These are phyloP conservation scores for Hipposideros armiger DNA, from an alignment of 2,113 vertebrate genomes.

Conservation along the genomic window DNA sequence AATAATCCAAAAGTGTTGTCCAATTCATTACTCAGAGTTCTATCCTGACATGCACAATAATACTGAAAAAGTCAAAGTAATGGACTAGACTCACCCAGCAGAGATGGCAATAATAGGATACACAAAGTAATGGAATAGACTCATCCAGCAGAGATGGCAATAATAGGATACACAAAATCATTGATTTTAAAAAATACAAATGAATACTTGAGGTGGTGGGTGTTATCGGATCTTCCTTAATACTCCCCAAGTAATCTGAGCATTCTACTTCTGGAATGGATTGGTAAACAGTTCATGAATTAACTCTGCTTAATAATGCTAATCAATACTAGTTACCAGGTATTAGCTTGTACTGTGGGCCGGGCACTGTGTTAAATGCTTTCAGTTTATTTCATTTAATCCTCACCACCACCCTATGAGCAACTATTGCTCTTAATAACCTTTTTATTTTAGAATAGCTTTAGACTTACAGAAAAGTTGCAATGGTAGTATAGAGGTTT, in stretches of 20 bases:
- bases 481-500: not conserved
- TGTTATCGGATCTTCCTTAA: not conserved
- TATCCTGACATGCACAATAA: not conserved
- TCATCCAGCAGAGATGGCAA: not conserved
- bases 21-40: slow-evolving; percentile 4
- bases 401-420: not conserved
- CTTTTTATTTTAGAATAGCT: slow-evolving; percentile 26
- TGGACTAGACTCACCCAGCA: not conserved
- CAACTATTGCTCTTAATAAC: slow-evolving; percentile 10
- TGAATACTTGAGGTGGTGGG: not conserved
- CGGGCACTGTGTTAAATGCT: not conserved
- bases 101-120: not conserved
- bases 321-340: not conserved
- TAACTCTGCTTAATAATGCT: slow-evolving; percentile 13
- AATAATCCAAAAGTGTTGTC: slow-evolving; percentile 23
- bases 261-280: not conserved
- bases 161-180: not conserved
- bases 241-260: not conserved
- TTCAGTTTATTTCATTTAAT: not conserved
- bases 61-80: not conserved
- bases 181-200: not conserved
- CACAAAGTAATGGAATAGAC: not conserved
- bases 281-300: not conserved
- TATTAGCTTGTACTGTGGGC: not conserved
- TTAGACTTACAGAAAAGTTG: not conserved